phyloP scores from a whole-genome alignment of 2,797 vertebrate species.

The Gadopsis bispinosus region DNA sequence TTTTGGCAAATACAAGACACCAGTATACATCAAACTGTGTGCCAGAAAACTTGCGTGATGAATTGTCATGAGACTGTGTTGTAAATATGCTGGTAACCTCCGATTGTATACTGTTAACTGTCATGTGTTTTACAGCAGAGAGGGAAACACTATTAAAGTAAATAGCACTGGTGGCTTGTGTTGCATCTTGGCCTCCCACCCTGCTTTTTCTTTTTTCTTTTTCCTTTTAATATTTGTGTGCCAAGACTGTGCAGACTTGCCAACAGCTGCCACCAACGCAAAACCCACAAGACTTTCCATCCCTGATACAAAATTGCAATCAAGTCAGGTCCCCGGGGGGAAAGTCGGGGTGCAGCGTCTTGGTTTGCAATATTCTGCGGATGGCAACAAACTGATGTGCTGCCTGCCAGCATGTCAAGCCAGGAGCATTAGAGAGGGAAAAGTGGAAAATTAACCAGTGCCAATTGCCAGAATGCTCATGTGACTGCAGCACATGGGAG shows the following conservation, averaged over 20 bases:
- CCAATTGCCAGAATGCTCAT: slow-evolving; percentile 55
- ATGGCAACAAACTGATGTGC: slow-evolving; percentile 43
- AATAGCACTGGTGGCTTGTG: slow-evolving; percentile 63
- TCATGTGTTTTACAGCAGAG: slow-evolving; percentile 44
- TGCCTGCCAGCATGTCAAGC: slow-evolving; percentile 64
- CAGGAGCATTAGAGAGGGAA: slow-evolving; percentile 60
- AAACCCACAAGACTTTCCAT: slow-evolving; percentile 78
- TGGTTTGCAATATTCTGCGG: slow-evolving; percentile 53
- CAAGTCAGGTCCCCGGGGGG: slow-evolving; percentile 58
- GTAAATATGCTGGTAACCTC: slow-evolving; percentile 31
- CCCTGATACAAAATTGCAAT: slow-evolving; percentile 75
- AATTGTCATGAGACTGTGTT: not conserved
- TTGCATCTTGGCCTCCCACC: slow-evolving; percentile 60
- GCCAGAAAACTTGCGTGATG: slow-evolving; percentile 16
- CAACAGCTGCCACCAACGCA: slow-evolving; percentile 72
- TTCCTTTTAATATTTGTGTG: slow-evolving; percentile 39
- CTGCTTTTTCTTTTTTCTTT: slow-evolving; percentile 15
- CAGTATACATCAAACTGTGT: not conserved
- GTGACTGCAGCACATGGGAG: slow-evolving; percentile 56
- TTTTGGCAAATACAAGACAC: not conserved
- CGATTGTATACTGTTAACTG: slow-evolving; percentile 8
- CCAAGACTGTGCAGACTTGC: slow-evolving; percentile 62
- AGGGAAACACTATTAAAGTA: slow-evolving; percentile 59
- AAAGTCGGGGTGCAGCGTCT: slow-evolving; percentile 45
- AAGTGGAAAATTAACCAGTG: slow-evolving; percentile 67